Evolutionary conservation across 2,113 vertebrate genomes (phyloP), one percentile per base, ranked within the genome.

Genomic region (Colinus virginianus): DNA sequence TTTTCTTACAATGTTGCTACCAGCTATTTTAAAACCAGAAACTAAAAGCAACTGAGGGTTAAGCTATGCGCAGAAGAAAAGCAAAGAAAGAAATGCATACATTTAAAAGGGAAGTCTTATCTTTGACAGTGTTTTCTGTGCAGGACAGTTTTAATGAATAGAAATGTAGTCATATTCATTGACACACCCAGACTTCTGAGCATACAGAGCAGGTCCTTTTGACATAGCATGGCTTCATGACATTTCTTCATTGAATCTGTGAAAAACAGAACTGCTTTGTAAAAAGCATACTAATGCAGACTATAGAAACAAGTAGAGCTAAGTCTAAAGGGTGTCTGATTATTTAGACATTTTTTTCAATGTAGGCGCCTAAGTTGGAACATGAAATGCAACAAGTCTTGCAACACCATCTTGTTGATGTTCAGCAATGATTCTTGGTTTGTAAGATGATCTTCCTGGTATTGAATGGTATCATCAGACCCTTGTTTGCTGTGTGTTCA

Each of bases 1-100:
- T 94, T 94, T 93, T 83, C 90, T 83, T 62, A 84, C 88, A 95
- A 93, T 88, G 51, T 96, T 95, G 93, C 94, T 94, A 95, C 71
- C 58, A 95, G 95, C 90, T 91, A 79, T 94, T 85, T 58, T 78
- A 89, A 87, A 63, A 78, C 34, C 30, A 94, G 68, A 82, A 83
- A 56, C 70, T 51, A 93, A 89, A 78, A 81, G 70, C 89, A 84
- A 40, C 66, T 94, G 87, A 93, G 84, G 56, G 82, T 94, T 95
- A 94, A 92, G 78, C 61, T 95, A 94, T 94, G 95, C 42, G 89
- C 55, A 90, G 76, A 75, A 9, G 19, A 45, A 92, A 94, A 95
- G 85, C 40, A 26, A 95, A 93, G 80, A 42, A 74, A 68, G n/a
- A 92, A 94, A 84, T 46, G 1, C 28, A 91, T 83, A 18, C 55